These are phyloP conservation scores for Coptodon bakossiorum DNA, from an alignment of 2,113 vertebrate genomes.

Conservation along the genomic window DNA sequence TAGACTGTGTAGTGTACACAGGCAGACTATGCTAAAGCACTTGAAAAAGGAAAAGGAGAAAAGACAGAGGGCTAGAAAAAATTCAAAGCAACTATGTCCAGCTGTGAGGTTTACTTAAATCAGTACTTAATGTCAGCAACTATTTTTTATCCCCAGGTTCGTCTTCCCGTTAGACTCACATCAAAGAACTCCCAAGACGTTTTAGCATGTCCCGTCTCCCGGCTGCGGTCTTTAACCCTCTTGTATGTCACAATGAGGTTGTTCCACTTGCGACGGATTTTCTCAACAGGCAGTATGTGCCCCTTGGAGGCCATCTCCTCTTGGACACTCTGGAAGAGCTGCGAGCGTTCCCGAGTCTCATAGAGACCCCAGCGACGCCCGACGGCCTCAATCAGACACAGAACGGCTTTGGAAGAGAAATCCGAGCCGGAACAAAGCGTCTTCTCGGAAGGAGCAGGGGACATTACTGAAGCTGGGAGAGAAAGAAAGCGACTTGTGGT, in stretches of 20 bases:
- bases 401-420: constrained; percentile 68
- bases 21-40: neutral
- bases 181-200: constrained; percentile 77
- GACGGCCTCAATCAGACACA: constrained; percentile 71
- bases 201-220: constrained; percentile 67
- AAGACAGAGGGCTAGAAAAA: neutral
- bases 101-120: fast-evolving
- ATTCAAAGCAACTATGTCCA: neutral
- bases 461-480: constrained; percentile 31
- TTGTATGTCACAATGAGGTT: constrained; percentile 77
- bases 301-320: constrained; percentile 71
- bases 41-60: neutral
- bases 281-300: constrained; percentile 66
- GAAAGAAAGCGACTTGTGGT: neutral
- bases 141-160: neutral
- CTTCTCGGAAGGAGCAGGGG: constrained; percentile 44
- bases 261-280: constrained; percentile 77
- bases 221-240: constrained; percentile 72
- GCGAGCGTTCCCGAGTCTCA: constrained; percentile 67
- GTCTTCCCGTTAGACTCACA: constrained; percentile 20
- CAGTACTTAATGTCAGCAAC: neutral
- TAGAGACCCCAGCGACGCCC: constrained; percentile 70
- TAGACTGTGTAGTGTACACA: neutral
- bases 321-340: constrained; percentile 76
- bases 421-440: constrained; percentile 48